Conservation (phyloP, 2,888 invertebrate genomes). For the Hoplodrina blanda region DNA sequence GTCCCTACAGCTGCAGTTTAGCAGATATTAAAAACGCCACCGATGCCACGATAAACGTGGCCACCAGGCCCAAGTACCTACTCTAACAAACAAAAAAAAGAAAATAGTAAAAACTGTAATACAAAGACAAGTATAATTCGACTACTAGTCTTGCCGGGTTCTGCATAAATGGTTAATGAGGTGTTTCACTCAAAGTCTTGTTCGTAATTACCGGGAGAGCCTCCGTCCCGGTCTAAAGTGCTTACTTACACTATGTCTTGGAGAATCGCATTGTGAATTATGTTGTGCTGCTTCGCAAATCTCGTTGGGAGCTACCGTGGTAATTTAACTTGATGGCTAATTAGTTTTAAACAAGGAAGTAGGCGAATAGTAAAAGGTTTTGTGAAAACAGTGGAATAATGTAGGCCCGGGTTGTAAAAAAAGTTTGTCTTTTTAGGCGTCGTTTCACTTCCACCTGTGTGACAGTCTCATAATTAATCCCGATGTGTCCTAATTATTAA, state of each 20-base stretch:
- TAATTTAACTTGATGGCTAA: constrained; percentile 33
- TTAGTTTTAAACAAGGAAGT: constrained; percentile 17
- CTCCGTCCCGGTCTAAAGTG: constrained; percentile 29
- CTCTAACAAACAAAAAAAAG: neutral
- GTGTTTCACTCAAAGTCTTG: constrained; percentile 42
- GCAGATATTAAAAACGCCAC: no score
- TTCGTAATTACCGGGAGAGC: constrained; percentile 35
- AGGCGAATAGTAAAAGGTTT: constrained; percentile 1
- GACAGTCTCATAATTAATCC: neutral
- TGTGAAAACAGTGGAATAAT: constrained; percentile 15
- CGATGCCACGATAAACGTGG: no score
- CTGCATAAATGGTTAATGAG: constrained; percentile 45
- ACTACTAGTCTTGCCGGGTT: constrained; percentile 11
- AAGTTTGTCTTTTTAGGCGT: neutral
- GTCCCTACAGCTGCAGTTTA: no score
- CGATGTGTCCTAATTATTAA: neutral
- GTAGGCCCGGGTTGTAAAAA: neutral
- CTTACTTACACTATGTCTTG: constrained; percentile 43
- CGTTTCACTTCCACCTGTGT: neutral
- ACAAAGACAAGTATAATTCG: constrained; percentile 31
- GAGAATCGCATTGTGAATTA: constrained; percentile 32
- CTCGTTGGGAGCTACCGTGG: constrained; percentile 27
- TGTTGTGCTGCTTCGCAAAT: constrained; percentile 26
- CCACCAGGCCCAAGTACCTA: no score
- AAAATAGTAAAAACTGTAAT: constrained; percentile 21